phyloP scores from a whole-genome alignment of 2,888 invertebrate species.

The Chymomyza amoena region DNA sequence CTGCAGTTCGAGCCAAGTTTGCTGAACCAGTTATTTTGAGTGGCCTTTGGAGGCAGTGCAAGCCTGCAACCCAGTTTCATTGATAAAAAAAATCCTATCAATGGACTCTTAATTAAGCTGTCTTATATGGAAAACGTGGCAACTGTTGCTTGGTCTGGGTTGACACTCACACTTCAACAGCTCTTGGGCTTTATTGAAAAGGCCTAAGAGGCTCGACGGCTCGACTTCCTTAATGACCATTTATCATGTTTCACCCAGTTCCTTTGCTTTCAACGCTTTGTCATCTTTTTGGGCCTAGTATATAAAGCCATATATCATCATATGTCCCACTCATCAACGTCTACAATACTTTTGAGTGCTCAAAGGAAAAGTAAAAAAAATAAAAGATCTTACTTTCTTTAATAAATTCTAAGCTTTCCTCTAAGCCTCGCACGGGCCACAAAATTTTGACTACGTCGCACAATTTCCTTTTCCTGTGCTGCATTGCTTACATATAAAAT shows the following conservation, averaged over 20 bases:
- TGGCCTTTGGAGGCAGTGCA: background rate
- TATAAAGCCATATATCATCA: background rate
- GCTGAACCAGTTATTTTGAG: background rate
- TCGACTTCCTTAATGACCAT: background rate
- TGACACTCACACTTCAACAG: background rate
- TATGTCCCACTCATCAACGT: conserved; percentile 2
- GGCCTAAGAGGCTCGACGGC: background rate
- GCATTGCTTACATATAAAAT: conserved; percentile 43
- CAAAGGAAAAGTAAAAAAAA: conserved; percentile 19
- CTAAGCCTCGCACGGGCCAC: background rate
- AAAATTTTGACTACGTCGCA: conserved; percentile 39
- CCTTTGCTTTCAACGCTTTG: background rate
- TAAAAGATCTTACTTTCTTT: conserved; percentile 32
- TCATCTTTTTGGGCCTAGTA: background rate
- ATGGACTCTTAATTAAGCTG: background rate
- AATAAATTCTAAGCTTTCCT: conserved; percentile 13
- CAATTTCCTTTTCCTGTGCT: conserved; percentile 60
- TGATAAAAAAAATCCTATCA: background rate
- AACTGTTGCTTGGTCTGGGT: too few species aligned
- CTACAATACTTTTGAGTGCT: background rate
- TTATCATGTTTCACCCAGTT: background rate
- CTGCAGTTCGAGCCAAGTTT: background rate
- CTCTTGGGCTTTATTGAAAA: background rate
- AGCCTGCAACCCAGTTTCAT: too few species aligned
- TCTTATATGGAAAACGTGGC: background rate